These are phyloP conservation scores for Dipodomys spectabilis DNA, from an alignment of 2,113 vertebrate species.

Conservation along the genomic window DNA sequence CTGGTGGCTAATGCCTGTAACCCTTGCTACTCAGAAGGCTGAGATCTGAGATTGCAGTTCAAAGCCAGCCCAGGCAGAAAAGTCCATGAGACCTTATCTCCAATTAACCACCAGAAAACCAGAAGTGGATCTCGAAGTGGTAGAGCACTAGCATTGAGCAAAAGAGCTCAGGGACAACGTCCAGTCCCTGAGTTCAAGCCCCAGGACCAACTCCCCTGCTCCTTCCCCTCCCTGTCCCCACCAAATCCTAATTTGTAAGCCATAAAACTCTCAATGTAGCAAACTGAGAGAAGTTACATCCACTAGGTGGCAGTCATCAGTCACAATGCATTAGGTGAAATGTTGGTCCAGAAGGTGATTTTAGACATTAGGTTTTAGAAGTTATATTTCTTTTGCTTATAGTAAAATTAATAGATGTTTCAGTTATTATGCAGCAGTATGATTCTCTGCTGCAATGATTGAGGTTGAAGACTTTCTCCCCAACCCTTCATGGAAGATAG, in stretches of 20 bases:
- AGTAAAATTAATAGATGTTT: slow-evolving; percentile 36
- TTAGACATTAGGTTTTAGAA: not conserved
- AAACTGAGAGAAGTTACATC: not conserved
- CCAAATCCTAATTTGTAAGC: not conserved
- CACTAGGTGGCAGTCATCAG: slow-evolving; percentile 7
- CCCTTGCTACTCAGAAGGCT: too few species aligned
- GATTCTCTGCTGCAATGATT: not conserved
- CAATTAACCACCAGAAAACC: too few species aligned
- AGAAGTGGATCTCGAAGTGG: too few species aligned
- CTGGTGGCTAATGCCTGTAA: too few species aligned
- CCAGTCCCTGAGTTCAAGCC: too few species aligned
- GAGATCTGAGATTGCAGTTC: too few species aligned
- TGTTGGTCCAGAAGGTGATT: not conserved
- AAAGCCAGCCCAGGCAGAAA: too few species aligned
- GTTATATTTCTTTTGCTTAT: slow-evolving; percentile 20
- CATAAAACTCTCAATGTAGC: not conserved
- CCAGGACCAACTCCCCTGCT: too few species aligned
- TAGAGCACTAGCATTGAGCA: too few species aligned
- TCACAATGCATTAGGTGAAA: not conserved
- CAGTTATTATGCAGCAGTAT: not conserved
- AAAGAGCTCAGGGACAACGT: too few species aligned
- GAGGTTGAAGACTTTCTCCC: not conserved
- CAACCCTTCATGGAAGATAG: not conserved
- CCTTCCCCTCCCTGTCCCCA: too few species aligned
- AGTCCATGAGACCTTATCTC: too few species aligned